phyloP scores from a whole-genome alignment of 1,140 invertebrate genomes.

The Drosophila pruinosa region DNA sequence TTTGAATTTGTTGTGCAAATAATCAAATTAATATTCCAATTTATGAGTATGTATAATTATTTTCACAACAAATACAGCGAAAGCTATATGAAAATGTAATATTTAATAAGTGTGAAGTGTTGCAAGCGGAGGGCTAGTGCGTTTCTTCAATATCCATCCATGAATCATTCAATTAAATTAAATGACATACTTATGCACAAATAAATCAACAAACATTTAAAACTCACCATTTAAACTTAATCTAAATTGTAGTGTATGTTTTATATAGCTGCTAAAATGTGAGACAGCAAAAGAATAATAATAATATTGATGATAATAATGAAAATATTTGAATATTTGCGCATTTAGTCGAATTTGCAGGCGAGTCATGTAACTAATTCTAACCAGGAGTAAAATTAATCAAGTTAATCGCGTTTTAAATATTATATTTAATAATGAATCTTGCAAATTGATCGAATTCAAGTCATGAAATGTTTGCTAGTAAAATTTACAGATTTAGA shows the following conservation, averaged over 20 bases:
- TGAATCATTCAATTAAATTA: conserved; percentile 48
- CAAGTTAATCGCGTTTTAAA: conserved; percentile 58
- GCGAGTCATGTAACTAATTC: conserved; percentile 60
- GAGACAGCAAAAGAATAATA: not conserved
- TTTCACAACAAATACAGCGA: not conserved
- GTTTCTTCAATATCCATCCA: conserved; percentile 76
- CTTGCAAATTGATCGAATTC: conserved; percentile 29
- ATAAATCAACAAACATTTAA: conserved; percentile 27
- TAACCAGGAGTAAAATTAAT: conserved; percentile 45
- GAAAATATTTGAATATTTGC: conserved; percentile 70
- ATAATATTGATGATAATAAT: conserved; percentile 35
- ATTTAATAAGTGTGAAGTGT: conserved; percentile 35
- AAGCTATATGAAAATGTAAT: not conserved
- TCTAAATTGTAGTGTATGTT: conserved; percentile 53
- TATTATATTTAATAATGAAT: conserved; percentile 19
- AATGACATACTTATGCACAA: conserved; percentile 51
- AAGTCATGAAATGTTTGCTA: conserved; percentile 70
- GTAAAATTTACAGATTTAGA: conserved; percentile 77
- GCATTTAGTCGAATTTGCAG: conserved; percentile 70
- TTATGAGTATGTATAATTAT: conserved; percentile 5
- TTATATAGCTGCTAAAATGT: conserved; percentile 40
- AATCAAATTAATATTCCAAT: not conserved
- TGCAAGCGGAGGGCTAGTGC: conserved; percentile 32
- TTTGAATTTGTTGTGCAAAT: conserved; percentile 9
- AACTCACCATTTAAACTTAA: conserved; percentile 42